phyloP scores from a whole-genome alignment of 1,140 invertebrate genomes.

The Mamestra configurata region DNA sequence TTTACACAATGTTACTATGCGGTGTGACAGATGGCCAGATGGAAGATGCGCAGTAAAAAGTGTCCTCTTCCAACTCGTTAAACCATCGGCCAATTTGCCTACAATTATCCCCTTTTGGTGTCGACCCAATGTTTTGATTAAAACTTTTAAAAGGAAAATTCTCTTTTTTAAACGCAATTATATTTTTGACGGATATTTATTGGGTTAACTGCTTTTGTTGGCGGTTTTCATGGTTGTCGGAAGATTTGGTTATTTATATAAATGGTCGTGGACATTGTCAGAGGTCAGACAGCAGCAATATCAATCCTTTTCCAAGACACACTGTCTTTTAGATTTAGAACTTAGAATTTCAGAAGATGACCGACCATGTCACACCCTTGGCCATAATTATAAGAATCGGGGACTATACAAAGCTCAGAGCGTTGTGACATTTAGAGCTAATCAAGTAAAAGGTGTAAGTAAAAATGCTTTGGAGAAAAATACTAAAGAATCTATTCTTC shows the following conservation, averaged over 20 bases:
- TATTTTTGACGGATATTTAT: slow-evolving; percentile 47
- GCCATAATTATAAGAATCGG: too few relatives aligned
- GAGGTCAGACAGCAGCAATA: too few relatives aligned
- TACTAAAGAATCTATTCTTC: too few relatives aligned
- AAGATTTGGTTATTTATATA: slow-evolving; percentile 2
- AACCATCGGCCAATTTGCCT: slow-evolving; percentile 76
- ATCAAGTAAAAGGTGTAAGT: too few relatives aligned
- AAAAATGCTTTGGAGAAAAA: too few relatives aligned
- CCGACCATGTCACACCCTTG: too few relatives aligned
- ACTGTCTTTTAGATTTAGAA: too few relatives aligned
- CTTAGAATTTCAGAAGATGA: too few relatives aligned
- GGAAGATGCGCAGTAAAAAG: slow-evolving; percentile 58
- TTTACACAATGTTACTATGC: slow-evolving; percentile 9
- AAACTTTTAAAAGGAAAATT: slow-evolving; percentile 44
- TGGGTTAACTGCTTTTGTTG: slow-evolving; percentile 30
- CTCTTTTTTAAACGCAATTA: slow-evolving; percentile 32
- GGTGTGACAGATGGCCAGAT: slow-evolving; percentile 62
- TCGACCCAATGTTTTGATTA: slow-evolving; percentile 61
- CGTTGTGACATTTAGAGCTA: too few relatives aligned
- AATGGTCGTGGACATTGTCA: background rate
- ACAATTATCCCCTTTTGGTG: slow-evolving; percentile 76
- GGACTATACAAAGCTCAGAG: too few relatives aligned
- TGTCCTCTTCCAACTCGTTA: slow-evolving; percentile 70
- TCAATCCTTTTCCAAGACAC: too few relatives aligned
- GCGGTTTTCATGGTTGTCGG: slow-evolving; percentile 9